A percentile compares a stretch with the other conserved stretches of the same genome.
These are phyloP conservation scores for Drosophila robusta DNA, from an alignment of 2,888 invertebrate genomes.

Conservation along the genomic window DNA sequence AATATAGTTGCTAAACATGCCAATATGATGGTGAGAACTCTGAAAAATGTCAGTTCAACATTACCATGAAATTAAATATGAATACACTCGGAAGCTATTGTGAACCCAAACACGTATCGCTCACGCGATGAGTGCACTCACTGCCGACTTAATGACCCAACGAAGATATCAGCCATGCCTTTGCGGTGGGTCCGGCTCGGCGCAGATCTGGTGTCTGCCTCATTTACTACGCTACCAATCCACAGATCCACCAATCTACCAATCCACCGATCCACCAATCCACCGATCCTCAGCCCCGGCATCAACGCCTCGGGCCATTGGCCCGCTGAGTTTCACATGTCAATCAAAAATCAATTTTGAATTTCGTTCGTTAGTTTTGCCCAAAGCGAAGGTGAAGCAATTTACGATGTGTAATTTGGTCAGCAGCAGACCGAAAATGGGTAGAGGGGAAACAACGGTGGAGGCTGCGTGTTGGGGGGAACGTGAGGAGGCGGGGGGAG, in stretches of 20 bases:
- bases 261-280: background rate
- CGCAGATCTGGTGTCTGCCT: constrained; percentile 6
- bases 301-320: constrained; percentile 56
- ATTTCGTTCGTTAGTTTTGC: constrained; percentile 59
- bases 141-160: constrained; percentile 16
- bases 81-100: background rate
- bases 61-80: too few relatives aligned
- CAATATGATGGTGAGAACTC: too few relatives aligned
- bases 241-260: background rate
- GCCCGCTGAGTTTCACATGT: constrained; percentile 77
- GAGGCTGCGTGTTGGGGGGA: background rate
- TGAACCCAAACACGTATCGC: constrained; percentile 25
- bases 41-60: too few relatives aligned
- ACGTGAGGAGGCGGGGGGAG: too few relatives aligned
- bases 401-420: constrained; percentile 59
- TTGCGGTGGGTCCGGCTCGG: constrained; percentile 19
- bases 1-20: constrained; percentile 4
- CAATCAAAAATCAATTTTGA: constrained; percentile 78
- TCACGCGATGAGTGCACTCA: constrained; percentile 52
- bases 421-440: constrained; percentile 18
- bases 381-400: constrained; percentile 64
- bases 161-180: constrained; percentile 3
- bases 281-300: constrained; percentile 15
- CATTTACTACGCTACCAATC: constrained; percentile 6
- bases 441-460: background rate